Percentiles rank a stretch among this genome's conserved stretches.
Evolutionary conservation across 2,888 invertebrate species (phyloP).

Genomic region (Tetanocera ferruginea): DNA sequence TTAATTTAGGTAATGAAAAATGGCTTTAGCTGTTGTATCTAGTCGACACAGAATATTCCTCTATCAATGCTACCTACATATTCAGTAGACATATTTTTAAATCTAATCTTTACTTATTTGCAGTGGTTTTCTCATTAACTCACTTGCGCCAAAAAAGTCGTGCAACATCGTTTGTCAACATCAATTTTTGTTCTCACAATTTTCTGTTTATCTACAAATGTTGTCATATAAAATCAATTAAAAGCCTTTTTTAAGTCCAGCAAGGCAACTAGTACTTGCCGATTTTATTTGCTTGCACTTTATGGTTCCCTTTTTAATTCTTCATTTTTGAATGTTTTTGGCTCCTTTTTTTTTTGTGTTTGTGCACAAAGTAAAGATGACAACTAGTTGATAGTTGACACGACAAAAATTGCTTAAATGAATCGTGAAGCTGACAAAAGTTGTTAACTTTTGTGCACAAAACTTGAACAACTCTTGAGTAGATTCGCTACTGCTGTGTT

Average conservation of each 20-base stretch:
- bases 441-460: constrained; percentile 15
- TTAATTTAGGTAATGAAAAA: no score
- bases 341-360: neutral
- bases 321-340: neutral
- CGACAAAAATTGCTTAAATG: constrained; percentile 40
- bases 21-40: no score
- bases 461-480: neutral
- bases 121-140: no score
- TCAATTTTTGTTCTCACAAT: no score
- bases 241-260: neutral
- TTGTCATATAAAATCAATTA: constrained; percentile 21
- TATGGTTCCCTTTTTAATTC: neutral
- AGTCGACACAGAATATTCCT: no score
- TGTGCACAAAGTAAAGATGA: constrained; percentile 44
- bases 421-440: constrained; percentile 30
- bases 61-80: no score
- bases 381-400: constrained; percentile 51
- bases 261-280: neutral
- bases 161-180: no score
- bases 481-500: neutral
- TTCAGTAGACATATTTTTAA: no score
- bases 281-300: neutral
- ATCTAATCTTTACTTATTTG: no score
- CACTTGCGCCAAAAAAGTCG: no score
- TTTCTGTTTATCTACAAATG: no score